Conservation (phyloP, 2,888 invertebrate genomes). For the Pyrocoelia pectoralis region DNA sequence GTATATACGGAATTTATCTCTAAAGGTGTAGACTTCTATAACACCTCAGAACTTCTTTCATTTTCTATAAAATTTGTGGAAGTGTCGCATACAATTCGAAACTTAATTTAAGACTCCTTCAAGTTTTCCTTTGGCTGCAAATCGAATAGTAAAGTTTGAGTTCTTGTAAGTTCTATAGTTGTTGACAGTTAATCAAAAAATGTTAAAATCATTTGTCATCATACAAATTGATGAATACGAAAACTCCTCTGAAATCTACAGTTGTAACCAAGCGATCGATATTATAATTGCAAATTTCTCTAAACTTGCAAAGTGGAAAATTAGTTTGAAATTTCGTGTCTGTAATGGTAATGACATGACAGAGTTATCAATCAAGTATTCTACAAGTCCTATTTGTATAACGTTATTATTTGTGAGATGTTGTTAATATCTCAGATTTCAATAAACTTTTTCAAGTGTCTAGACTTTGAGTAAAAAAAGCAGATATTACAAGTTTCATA, state of each 20-base stretch:
- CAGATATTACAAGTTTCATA: too few relatives aligned
- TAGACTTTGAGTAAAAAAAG: too few relatives aligned
- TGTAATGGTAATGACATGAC: too few relatives aligned
- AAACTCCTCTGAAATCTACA: neutral
- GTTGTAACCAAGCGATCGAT: neutral
- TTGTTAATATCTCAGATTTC: too few relatives aligned
- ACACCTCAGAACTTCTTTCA: constrained; percentile 10
- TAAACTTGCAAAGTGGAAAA: neutral
- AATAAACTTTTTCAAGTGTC: too few relatives aligned
- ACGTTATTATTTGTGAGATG: too few relatives aligned
- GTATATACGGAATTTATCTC: too few relatives aligned
- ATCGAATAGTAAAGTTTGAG: constrained; percentile 17
- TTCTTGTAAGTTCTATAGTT: constrained; percentile 19
- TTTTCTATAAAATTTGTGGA: constrained; percentile 15
- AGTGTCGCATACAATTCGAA: constrained; percentile 21
- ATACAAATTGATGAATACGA: neutral
- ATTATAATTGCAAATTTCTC: neutral
- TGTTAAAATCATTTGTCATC: constrained; percentile 6
- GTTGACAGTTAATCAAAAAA: constrained; percentile 25
- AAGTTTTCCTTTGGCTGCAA: constrained; percentile 20
- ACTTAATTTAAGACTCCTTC: constrained; percentile 28
- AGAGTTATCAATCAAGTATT: too few relatives aligned
- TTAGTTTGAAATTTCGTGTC: neutral
- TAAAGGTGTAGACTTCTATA: constrained; percentile 9
- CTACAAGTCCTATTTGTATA: too few relatives aligned